Base-by-base conservation (phyloP, 23 tunicate genomes). In the Diplosoma virens region DNA sequence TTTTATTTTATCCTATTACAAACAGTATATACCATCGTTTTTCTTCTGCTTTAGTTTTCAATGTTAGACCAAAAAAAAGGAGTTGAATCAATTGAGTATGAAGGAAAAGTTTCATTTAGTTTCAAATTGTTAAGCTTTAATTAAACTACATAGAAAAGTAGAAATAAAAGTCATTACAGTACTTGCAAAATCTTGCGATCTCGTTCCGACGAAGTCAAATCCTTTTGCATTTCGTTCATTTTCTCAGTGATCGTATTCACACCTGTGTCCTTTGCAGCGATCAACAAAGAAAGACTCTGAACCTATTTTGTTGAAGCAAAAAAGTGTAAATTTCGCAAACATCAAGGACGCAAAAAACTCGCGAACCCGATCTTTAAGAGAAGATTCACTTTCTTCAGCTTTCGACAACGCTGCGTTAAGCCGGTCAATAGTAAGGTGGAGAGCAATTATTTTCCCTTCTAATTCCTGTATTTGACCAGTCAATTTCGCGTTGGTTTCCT, bases 321-420 rank as follows among this genome's bases (percentile, higher is more conserved):
- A 14, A 41, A 41, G 14, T 56, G 63, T 14, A 56, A 11, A 11
- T 56, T 56, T 56, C 25, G 24, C 4, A 56, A 11, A 56, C 24
- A 11, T 11, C 4, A 20, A 56, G 16, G 16, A 14, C 17, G 17
- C 16, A 17, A 41, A 41, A 41, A 41, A 14, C 14, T 9, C 50
- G 9, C 59, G 33, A 33, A 93, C 98, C 81, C 63, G 82, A 34
- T 82, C 89, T 78, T 86, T 86, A 1, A 87, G 73, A 22, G 82
- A 89, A 66, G 85, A 82, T 54, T 87, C 94, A 24, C 94, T 94
- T 78, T 93, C 98, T 37, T 86, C 94, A 14, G 94, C 82, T 66
- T 93, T 93, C 14, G 98, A 86, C 6, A 93, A 72, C n/a, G 89
- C 87, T 28, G 73, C 77, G 72, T 82, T 86, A 4, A 93, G 47